These are phyloP conservation scores for Ellobius talpinus DNA, from an alignment of 2,113 vertebrate genomes.

Conservation along the genomic window DNA sequence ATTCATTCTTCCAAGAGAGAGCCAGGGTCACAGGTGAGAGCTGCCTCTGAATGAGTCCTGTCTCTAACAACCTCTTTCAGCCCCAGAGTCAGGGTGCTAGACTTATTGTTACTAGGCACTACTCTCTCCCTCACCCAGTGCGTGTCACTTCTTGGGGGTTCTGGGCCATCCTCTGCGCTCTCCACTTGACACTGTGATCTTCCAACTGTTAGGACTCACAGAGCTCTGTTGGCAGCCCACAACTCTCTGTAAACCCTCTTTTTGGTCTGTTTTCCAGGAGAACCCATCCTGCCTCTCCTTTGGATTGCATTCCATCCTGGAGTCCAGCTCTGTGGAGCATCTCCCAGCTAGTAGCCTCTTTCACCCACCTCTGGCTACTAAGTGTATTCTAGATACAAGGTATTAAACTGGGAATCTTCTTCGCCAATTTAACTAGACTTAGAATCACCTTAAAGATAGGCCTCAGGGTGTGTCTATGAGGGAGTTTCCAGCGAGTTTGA, in stretches of 20 bases:
- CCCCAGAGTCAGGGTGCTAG: neutral
- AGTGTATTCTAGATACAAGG: neutral
- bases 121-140: no score
- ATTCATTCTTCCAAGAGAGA: neutral
- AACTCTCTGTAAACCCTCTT: neutral
- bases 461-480: neutral
- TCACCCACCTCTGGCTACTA: neutral
- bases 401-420: neutral
- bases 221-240: neutral
- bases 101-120: neutral
- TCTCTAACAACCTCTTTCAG: neutral
- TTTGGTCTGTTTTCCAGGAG: fast-evolving
- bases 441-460: neutral
- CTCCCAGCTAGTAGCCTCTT: neutral
- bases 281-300: neutral
- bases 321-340: neutral
- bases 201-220: neutral
- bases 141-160: neutral
- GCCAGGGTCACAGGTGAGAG: neutral
- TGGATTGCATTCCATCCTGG: neutral
- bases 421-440: neutral
- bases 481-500: neutral
- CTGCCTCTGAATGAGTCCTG: neutral
- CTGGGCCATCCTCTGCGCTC: neutral
- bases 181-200: neutral